Evolutionary conservation across 2,888 invertebrate species (phyloP).

Genomic region (Scaeva pyrastri): DNA sequence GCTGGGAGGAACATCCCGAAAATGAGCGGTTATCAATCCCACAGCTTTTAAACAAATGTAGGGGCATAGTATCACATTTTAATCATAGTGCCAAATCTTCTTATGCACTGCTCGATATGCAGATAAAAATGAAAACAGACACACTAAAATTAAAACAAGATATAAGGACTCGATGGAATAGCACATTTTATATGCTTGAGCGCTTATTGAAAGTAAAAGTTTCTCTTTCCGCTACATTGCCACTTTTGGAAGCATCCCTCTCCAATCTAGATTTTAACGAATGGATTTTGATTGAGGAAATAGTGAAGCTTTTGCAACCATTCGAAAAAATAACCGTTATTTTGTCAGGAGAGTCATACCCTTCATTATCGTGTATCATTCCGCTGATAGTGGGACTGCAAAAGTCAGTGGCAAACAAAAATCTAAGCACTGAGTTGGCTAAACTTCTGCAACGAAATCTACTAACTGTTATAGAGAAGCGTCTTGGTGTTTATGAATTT

Average conservation of each 20-base stretch:
- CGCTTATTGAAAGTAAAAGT: slow-evolving; percentile 37
- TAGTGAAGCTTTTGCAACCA: slow-evolving; percentile 7
- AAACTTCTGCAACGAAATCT: slow-evolving; percentile 29
- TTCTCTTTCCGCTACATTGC: slow-evolving; percentile 33
- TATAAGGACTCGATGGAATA: slow-evolving; percentile 33
- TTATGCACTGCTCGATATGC: slow-evolving; percentile 19
- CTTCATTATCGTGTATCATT: slow-evolving; percentile 34
- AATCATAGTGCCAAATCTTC: background rate
- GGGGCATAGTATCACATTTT: background rate
- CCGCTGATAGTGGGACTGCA: slow-evolving; percentile 30
- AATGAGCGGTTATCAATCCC: slow-evolving; percentile 13
- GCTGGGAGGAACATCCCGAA: background rate
- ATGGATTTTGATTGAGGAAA: slow-evolving; percentile 16
- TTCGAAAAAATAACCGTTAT: slow-evolving; percentile 17
- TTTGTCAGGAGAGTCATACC: slow-evolving; percentile 10
- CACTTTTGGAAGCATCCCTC: slow-evolving; percentile 13
- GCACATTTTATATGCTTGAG: slow-evolving; percentile 45
- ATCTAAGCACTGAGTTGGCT: slow-evolving; percentile 9
- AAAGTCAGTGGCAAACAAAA: slow-evolving; percentile 19
- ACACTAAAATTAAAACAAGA: slow-evolving; percentile 20
- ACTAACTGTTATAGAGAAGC: background rate
- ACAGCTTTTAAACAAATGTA: background rate
- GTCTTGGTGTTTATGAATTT: background rate
- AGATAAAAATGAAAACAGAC: background rate
- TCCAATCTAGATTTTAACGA: slow-evolving; percentile 15